These are phyloP conservation scores for Anguilla japonica DNA, from an alignment of 2,113 vertebrate species.

Conservation along the genomic window DNA sequence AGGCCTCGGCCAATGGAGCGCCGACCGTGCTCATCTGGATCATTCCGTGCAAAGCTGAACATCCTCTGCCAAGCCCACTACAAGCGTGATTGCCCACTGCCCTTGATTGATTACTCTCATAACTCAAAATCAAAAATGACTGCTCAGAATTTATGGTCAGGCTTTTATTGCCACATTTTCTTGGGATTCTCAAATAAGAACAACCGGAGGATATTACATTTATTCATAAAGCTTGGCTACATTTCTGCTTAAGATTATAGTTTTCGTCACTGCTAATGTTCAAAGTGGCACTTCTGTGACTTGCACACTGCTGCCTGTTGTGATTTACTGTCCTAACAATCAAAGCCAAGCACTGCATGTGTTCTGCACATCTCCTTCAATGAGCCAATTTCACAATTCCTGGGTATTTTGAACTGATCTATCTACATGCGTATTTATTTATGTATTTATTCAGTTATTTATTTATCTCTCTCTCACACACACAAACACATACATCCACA, in stretches of 20 bases:
- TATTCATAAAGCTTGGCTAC: background rate
- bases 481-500: no score
- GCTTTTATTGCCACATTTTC: background rate
- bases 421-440: background rate
- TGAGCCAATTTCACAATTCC: background rate
- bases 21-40: background rate
- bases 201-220: background rate
- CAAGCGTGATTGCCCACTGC: background rate
- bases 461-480: no score
- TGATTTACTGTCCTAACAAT: background rate
- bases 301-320: background rate
- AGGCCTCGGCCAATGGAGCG: background rate
- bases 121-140: slow-evolving; percentile 11
- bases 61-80: slow-evolving; percentile 5
- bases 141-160: slow-evolving; percentile 4
- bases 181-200: slow-evolving; percentile 7
- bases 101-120: slow-evolving; percentile 13
- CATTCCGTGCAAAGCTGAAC: background rate
- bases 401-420: background rate
- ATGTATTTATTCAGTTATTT: no score
- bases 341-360: background rate
- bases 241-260: slow-evolving; percentile 13
- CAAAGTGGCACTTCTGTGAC: slow-evolving; percentile 1
- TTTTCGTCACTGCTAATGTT: background rate
- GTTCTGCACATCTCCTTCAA: background rate